Evolutionary conservation across 2,888 invertebrate genomes (phyloP).

Genomic region (Liodrosophila aerea): DNA sequence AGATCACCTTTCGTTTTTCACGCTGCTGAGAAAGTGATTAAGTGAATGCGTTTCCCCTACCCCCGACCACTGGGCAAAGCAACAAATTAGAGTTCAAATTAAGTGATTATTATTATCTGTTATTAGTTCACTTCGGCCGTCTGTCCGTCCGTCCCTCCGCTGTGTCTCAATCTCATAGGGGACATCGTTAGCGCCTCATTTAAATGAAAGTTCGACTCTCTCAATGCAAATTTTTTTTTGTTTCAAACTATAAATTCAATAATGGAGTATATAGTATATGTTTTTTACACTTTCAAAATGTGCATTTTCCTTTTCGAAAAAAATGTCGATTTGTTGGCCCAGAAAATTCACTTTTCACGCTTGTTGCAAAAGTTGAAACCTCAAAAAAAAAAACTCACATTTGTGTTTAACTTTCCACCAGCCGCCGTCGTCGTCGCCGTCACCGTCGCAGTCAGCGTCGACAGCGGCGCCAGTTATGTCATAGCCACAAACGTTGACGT

Average conservation of each 20-base stretch:
- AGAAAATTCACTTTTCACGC: constrained; percentile 60
- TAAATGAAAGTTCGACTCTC: constrained; percentile 58
- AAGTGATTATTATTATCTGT: constrained; percentile 73
- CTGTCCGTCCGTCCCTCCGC: constrained; percentile 8
- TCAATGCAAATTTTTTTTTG: constrained; percentile 1
- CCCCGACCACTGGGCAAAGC: not conserved
- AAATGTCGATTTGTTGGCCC: constrained; percentile 7
- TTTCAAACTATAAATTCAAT: no score
- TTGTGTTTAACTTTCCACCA: constrained; percentile 72
- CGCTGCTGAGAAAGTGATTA: constrained; percentile 69
- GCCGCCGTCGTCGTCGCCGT: constrained; percentile 22
- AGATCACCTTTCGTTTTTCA: constrained; percentile 69
- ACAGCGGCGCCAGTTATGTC: constrained; percentile 63
- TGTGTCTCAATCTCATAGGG: constrained; percentile 1
- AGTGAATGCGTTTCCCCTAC: constrained; percentile 32
- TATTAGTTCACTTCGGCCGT: constrained; percentile 19
- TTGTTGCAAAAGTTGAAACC: constrained; percentile 63
- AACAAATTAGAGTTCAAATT: constrained; percentile 68
- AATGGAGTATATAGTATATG: no score
- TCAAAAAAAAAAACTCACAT: constrained; percentile 36
- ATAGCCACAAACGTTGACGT: constrained; percentile 44
- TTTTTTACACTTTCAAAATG: not conserved
- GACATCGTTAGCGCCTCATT: constrained; percentile 51
- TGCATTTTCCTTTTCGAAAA: constrained; percentile 3
- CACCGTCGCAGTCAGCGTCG: constrained; percentile 21